Base-by-base conservation (phyloP, 2,113 vertebrate species). In the Catagonus wagneri region DNA sequence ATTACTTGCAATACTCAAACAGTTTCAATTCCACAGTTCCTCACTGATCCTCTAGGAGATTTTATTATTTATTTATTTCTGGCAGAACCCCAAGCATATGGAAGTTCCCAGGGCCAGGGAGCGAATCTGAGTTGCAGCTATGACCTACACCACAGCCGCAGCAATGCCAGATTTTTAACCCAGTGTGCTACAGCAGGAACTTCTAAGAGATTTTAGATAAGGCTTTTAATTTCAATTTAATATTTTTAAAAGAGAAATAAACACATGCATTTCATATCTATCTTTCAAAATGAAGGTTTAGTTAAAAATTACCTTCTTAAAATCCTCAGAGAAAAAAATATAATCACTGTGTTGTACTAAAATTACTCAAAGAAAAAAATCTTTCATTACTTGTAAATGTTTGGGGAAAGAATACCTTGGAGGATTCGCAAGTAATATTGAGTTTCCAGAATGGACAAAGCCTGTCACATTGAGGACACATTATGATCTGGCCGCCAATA, bases 401-500 rank as follows among this genome's bases (percentile, higher is more conserved):
- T 94, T 78, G 36, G 90, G 95, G 72, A 17, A 71, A 90, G 95
- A 74, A 78, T 98, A 99, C 99, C 98, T 99, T 99, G 9, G 99
- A 99, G 4, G 99, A 99, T 93, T 99, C 99, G 90, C 99, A 99
- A n/a, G 99, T 99, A 98, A 98, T 99, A 98, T 98, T 99, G 80
- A 99, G 98, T 79, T 97, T 98, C 99, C 99, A 99, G 98, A 99
- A 99, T 1, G 98, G 98, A 98, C 99, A 99, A 29, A 97, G 98
- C 79, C 58, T 93, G 97, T 99, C 99, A 96, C 99, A 99, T 81
- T 99, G 99, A 27, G 99, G 99, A 97, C 99, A 99, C 99, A 99
- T 99, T 75, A 99, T 96, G 76, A 99, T 99, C 10, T 97, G 97
- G 52, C 99, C 99, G n/a, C 99, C 99, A 80, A 99, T 99, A 22